Base-by-base conservation (phyloP, 2,797 vertebrate species). In the Hippocampus kuda region DNA sequence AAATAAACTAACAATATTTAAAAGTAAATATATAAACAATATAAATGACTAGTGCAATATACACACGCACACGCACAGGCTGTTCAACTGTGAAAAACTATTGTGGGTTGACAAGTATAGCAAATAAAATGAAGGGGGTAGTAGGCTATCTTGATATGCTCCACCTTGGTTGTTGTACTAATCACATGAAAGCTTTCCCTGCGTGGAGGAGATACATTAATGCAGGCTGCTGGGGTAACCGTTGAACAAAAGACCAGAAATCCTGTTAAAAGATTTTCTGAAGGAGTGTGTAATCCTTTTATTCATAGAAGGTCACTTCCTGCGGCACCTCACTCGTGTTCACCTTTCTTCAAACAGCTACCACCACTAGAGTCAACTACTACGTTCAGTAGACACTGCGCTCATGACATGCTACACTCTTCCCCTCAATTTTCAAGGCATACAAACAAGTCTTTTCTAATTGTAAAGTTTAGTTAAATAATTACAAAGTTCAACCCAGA, bases 401-500 rank as follows among this genome's bases (percentile, higher is more conserved):
- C 56, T 70, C 69, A 74, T 70, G 62, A 68, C 71, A 69, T 16
- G 61, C 38, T 18, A 68, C 49, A 59, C 44, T 57, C 22, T 46
- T 41, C 26, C 13, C 30, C 54, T 34, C 27, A 65, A 64, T 3
- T 34, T 51, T 24, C n/a, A 69, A 22, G 20, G 38, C 67, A 11
- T 56, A 11, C 53, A 12, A 56, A 26, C 18, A 18, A 27, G 1
- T 6, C 0, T 65, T 44, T 18, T 16, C 13, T 41, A 63, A 18
- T 13, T 18, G 26, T 8, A 6, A 5, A 66, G n/a, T 27, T 51
- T 66, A 20, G 38, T 54, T 44, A 34, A 38, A 64, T 57, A 18
- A 20, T 41, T 26, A 42, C 61, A 61, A 18, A 20, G 44, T 65
- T 48, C 24, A 65, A 27, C 9, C 15, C 46, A 65, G 4, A 16